phyloP scores from a whole-genome alignment of 2,113 vertebrate genomes.

The Myotis yumanensis region DNA sequence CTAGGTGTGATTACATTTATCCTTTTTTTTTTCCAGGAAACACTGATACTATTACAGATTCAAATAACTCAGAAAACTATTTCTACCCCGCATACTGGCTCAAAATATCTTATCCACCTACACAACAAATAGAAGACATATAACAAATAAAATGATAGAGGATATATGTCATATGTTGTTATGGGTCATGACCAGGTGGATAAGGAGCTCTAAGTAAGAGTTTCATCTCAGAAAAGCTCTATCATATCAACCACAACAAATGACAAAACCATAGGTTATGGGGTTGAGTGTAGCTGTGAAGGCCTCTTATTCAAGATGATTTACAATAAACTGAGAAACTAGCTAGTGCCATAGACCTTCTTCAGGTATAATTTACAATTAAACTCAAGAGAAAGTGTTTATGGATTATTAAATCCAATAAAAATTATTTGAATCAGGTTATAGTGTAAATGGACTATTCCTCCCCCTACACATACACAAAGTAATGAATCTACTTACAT shows the following conservation, averaged over 20 bases:
- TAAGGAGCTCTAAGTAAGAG: background rate
- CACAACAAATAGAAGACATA: background rate
- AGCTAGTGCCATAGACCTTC: background rate
- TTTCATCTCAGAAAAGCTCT: background rate
- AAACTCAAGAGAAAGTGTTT: background rate
- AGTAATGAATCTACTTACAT: background rate
- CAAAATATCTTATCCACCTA: background rate
- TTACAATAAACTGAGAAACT: background rate
- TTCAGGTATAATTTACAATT: background rate
- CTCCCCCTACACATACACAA: background rate
- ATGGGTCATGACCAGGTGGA: background rate
- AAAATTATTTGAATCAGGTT: background rate
- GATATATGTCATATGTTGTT: rapidly evolving
- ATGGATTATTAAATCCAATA: background rate
- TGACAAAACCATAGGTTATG: background rate
- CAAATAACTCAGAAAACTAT: background rate
- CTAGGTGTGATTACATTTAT: background rate
- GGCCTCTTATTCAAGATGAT: background rate
- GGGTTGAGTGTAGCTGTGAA: background rate
- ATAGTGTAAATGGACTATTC: background rate
- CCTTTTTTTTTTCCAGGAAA: background rate
- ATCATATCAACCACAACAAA: background rate
- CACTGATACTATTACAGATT: background rate
- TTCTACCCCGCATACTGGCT: background rate
- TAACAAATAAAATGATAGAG: background rate